These are phyloP conservation scores for Pteruthius melanotis DNA, from an alignment of 2,113 vertebrate genomes.

Conservation along the genomic window DNA sequence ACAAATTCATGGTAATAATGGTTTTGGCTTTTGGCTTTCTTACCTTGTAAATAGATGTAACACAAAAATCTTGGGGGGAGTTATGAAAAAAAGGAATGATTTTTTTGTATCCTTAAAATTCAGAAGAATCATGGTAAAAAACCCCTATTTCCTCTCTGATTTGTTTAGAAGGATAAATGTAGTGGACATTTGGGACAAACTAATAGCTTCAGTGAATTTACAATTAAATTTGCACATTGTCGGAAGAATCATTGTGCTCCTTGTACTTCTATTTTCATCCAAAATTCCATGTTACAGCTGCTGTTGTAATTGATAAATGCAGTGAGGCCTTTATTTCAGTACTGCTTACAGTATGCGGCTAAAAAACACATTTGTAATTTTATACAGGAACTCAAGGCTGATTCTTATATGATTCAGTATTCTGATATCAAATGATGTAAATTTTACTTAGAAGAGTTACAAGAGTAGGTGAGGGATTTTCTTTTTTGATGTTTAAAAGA, in stretches of 20 bases:
- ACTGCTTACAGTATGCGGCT: neutral
- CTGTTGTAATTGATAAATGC: neutral
- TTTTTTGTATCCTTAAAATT: neutral
- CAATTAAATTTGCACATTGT: neutral
- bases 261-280: neutral
- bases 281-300: neutral
- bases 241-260: neutral
- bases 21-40: neutral
- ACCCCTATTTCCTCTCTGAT: neutral
- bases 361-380: neutral
- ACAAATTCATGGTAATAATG: slow-evolving; percentile 87
- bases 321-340: neutral
- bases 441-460: neutral
- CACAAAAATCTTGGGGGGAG: neutral
- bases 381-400: neutral
- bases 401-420: neutral
- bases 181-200: neutral
- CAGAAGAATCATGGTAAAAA: neutral
- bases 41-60: neutral
- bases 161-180: neutral
- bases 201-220: neutral
- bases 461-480: neutral
- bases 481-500: neutral
- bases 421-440: neutral
- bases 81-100: neutral